Percentiles rank a stretch among this genome's conserved stretches.
These are phyloP conservation scores for Perccottus glenii DNA, from an alignment of 2,113 vertebrate genomes.

Conservation along the genomic window DNA sequence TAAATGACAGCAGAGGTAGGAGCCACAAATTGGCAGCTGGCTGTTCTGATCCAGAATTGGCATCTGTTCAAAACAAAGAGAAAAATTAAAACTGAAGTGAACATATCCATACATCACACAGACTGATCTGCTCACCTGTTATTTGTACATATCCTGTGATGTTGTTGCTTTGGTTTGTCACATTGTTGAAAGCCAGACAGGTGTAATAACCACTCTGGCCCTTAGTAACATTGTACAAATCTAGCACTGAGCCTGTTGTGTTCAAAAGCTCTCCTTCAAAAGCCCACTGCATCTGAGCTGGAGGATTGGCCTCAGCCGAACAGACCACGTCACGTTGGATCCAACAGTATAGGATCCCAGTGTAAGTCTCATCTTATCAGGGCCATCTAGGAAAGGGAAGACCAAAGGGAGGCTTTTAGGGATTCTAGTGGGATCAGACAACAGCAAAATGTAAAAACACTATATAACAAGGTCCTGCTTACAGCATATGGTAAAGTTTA, in stretches of 20 bases:
- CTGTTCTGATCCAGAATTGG: slow-evolving; percentile 26
- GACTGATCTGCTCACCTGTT: slow-evolving; percentile 34
- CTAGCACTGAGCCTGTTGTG: slow-evolving; percentile 23
- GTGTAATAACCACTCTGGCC: slow-evolving; percentile 64
- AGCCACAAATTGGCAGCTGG: slow-evolving; percentile 12
- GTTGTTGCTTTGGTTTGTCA: slow-evolving; percentile 46
- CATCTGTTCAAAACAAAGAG: slow-evolving; percentile 22
- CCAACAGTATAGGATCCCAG: slow-evolving; percentile 45
- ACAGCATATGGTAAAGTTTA: slow-evolving; percentile 63
- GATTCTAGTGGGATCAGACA: background rate
- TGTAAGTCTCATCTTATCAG: slow-evolving; percentile 56
- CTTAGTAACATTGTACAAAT: slow-evolving; percentile 28
- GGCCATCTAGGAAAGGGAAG: slow-evolving; percentile 57
- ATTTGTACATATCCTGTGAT: slow-evolving; percentile 51
- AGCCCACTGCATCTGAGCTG: slow-evolving; percentile 55
- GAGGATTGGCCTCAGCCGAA: slow-evolving; percentile 54
- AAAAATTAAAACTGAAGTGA: background rate
- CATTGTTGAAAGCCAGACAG: slow-evolving; percentile 66
- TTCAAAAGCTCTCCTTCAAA: slow-evolving; percentile 46
- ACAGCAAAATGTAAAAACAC: background rate
- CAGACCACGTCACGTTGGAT: slow-evolving; percentile 65
- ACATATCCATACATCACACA: background rate
- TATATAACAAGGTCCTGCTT: slow-evolving; percentile 32
- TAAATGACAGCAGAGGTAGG: slow-evolving; percentile 31
- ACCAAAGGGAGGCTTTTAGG: background rate